Conservation (phyloP, 2,888 invertebrate genomes). For the Drosophila falleni region DNA sequence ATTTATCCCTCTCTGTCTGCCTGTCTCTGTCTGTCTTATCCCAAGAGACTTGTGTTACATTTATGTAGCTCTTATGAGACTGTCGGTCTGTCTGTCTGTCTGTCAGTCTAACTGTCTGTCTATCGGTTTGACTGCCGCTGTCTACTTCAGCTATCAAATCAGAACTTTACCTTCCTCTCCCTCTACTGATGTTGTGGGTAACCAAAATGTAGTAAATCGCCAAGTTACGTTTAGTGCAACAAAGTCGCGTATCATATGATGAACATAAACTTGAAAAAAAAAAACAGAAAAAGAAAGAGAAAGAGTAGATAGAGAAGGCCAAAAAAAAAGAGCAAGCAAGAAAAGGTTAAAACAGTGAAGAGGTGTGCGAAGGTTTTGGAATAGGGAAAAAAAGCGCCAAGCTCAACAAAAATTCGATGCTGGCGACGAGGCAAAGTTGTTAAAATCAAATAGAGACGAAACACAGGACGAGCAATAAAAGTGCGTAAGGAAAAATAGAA, state of each 20-base stretch:
- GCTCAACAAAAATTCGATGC: constrained; percentile 71
- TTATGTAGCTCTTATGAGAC: constrained; percentile 19
- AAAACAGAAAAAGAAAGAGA: constrained; percentile 3
- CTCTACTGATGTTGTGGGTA: constrained; percentile 37
- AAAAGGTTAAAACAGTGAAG: constrained; percentile 57
- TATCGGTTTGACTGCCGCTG: constrained; percentile 7
- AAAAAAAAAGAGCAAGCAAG: constrained; percentile 2
- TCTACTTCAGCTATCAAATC: constrained; percentile 18
- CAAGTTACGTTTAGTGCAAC: constrained; percentile 72
- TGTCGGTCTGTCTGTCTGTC: constrained; percentile 18
- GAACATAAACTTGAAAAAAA: constrained; percentile 55
- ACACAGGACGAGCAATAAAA: constrained; percentile 67
- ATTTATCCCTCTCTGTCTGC: not conserved
- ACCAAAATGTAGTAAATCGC: constrained; percentile 70
- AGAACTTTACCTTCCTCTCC: constrained; percentile 4
- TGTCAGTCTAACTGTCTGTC: not conserved
- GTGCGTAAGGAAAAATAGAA: constrained; percentile 73
- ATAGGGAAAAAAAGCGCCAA: constrained; percentile 48
- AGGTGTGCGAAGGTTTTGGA: not conserved
- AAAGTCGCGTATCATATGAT: constrained; percentile 70
- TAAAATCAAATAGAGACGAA: constrained; percentile 70
- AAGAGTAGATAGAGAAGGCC: not conserved
- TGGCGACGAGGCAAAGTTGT: constrained; percentile 68
- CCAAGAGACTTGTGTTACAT: constrained; percentile 10
- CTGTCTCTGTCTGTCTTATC: not conserved